Conservation (phyloP, 2,888 invertebrate genomes). For the Argyra leucocephala region DNA sequence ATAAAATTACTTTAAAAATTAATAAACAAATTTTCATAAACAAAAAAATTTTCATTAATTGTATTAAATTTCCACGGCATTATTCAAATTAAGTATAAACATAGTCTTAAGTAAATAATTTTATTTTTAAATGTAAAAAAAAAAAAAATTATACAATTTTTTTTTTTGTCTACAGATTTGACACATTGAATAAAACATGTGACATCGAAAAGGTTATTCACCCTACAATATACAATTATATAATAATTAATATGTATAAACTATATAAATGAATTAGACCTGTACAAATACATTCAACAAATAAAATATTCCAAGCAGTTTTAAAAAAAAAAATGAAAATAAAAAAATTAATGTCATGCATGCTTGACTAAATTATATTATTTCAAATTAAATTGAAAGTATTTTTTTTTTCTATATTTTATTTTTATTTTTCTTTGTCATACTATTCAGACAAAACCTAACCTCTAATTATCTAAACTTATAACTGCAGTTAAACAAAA, state of each 20-base stretch:
- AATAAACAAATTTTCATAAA: no score
- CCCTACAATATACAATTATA: background rate
- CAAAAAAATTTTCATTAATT: no score
- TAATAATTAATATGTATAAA: no score
- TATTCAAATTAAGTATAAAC: no score
- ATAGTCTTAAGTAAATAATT: no score
- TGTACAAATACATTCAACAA: no score
- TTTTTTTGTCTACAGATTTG: background rate
- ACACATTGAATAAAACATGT: background rate
- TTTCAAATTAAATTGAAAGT: background rate
- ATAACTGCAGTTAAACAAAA: background rate
- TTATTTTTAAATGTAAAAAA: no score
- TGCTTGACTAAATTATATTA: background rate
- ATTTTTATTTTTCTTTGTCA: background rate
- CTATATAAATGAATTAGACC: no score
- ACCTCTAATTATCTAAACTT: background rate
- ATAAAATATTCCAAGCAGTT: no score
- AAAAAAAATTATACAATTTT: background rate
- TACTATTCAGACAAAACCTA: background rate
- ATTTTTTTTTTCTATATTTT: background rate
- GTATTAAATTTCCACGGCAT: no score
- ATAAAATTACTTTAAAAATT: no score
- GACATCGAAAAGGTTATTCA: constrained; percentile 2
- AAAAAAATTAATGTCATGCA: constrained; percentile 1
- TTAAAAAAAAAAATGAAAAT: background rate